Percentiles rank a stretch among this genome's conserved stretches.
These are phyloP conservation scores for Orchestia grillus DNA, from an alignment of 1,140 invertebrate genomes.

Conservation along the genomic window DNA sequence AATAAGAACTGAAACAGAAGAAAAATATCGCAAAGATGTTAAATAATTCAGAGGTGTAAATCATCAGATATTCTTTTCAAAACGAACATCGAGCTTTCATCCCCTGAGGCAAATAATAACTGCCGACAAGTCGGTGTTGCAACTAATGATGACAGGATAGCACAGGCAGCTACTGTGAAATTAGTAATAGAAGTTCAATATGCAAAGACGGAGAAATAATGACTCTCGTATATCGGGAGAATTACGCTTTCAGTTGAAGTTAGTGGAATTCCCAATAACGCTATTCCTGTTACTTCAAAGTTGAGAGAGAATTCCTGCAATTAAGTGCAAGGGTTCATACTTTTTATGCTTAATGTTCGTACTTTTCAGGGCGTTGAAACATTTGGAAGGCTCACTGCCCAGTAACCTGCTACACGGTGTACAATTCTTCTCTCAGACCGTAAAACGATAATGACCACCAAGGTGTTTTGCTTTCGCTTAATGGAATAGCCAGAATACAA, in stretches of 20 bases:
- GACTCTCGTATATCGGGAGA: not conserved
- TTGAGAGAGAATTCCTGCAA: no score
- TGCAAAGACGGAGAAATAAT: not conserved
- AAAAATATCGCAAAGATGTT: not conserved
- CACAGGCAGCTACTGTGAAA: not conserved
- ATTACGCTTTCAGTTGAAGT: not conserved
- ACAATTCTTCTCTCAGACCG: no score
- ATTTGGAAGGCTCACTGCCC: no score
- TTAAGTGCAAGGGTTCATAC: no score
- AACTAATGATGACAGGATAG: not conserved
- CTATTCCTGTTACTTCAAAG: not conserved
- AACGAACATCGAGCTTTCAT: not conserved
- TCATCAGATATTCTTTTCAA: not conserved
- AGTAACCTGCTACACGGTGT: no score
- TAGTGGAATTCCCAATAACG: not conserved
- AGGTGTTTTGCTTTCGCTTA: no score
- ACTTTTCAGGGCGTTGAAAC: no score
- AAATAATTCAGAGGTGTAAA: not conserved
- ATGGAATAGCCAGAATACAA: no score
- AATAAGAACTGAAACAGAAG: not conserved
- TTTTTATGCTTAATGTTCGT: no score
- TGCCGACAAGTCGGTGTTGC: not conserved
- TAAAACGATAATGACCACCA: no score
- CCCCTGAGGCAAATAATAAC: not conserved
- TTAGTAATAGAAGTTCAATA: not conserved